Evolutionary conservation across 2,888 invertebrate species (phyloP), one percentile per base, ranked within the genome.

Genomic region (Pollenia amentaria): DNA sequence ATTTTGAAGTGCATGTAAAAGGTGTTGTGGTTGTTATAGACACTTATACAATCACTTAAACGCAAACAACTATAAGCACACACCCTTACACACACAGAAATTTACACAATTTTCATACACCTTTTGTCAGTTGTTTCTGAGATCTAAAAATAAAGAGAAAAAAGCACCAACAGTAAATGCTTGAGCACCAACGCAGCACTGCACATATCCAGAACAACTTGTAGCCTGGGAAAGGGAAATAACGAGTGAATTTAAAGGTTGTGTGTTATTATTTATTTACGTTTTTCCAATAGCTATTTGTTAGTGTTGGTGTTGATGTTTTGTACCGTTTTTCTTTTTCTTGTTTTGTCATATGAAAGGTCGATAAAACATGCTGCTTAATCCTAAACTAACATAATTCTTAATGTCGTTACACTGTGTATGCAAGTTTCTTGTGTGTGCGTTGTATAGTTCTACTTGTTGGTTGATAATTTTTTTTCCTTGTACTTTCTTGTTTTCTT

Each of bases 1-100:
- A 60, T 67, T 67, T 51, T 82, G 76, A 90, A 89, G 89, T 88
- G 89, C 89, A 87, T 88, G 67, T 67, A 65, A 62, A 69, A 64
- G 53, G 64, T 83, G 84, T 78, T 72, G 88, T 88, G 84, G 78
- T 84, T 83, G 75, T 67, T 65, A 60, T 53, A 77, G 53, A 77
- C 64, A 67, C 69, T 57, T 40, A 48, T 55, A 79, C 84, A 75
- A 73, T 53, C 67, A 75, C 77, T 84, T 75, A 18, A 70, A 55
- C 18, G 75, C 73, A 65, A 69, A 81, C 69, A 80, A 64, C 21
- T 21, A 51, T 38, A 21, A 0, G 9, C n/a, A 42, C 2, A 16
- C n/a, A 55, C 55, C 48, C 40, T 78, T 9, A 8, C 38, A 18
- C 12, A 46, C 6, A 29, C 6, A 75, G 16, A 10, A 42, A 60